Evolutionary conservation across 1,140 invertebrate genomes (phyloP).

Genomic region (Dendrolimus kikuchii): DNA sequence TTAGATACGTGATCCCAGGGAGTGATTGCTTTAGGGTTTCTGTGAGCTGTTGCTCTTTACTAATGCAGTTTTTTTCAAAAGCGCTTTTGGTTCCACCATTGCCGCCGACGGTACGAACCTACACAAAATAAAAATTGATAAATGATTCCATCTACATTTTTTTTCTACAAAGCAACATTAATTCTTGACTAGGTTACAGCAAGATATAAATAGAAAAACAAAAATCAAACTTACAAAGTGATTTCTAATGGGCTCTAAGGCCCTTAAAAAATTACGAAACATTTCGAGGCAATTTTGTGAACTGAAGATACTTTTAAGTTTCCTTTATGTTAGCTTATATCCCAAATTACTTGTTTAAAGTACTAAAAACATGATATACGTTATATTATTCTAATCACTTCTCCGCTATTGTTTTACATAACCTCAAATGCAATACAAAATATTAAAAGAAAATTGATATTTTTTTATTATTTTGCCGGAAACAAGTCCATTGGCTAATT

Average conservation of each 20-base stretch:
- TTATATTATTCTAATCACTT: no score
- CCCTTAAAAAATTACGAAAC: slow-evolving; percentile 46
- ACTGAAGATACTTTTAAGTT: slow-evolving; percentile 2
- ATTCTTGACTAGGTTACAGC: neutral
- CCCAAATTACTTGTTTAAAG: no score
- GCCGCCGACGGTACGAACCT: slow-evolving; percentile 29
- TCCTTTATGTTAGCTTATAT: no score
- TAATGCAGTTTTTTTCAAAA: slow-evolving; percentile 42
- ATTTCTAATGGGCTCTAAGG: slow-evolving; percentile 38
- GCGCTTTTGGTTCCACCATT: slow-evolving; percentile 20
- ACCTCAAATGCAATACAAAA: no score
- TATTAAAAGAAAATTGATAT: no score
- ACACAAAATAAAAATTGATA: slow-evolving; percentile 1
- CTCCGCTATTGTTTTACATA: no score
- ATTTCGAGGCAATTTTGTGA: slow-evolving; percentile 21
- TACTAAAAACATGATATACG: no score
- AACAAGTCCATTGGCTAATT: no score
- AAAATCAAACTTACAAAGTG: slow-evolving; percentile 36
- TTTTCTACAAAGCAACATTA: neutral
- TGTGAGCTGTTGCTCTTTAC: slow-evolving; percentile 50
- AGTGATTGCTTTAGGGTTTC: slow-evolving; percentile 72
- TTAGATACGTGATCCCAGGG: slow-evolving; percentile 77
- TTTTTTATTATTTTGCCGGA: no score
- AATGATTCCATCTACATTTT: neutral
- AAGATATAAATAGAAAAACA: neutral